Percentiles rank a stretch among this genome's conserved stretches.
phyloP scores from a whole-genome alignment of 2,797 vertebrate species.

The Pangasius krempfi region DNA sequence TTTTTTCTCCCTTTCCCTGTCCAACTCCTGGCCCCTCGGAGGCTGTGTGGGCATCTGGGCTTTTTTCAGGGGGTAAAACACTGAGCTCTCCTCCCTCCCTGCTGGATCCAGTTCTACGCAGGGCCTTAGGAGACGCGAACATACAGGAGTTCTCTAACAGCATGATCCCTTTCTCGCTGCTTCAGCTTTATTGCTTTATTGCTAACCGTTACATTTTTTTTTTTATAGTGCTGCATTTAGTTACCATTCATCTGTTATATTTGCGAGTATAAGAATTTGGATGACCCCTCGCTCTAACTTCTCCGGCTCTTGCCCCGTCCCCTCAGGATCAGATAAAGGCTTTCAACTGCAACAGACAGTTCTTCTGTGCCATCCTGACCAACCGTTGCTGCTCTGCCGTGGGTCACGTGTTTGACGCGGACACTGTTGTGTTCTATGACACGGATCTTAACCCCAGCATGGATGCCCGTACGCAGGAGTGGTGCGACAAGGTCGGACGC shows the following conservation, averaged over 20 bases:
- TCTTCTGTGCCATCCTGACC: slow-evolving; percentile 92
- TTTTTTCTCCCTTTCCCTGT: background rate
- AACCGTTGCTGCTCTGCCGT: slow-evolving; percentile 89
- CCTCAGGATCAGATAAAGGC: slow-evolving; percentile 85
- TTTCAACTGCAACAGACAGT: slow-evolving; percentile 87
- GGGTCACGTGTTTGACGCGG: slow-evolving; percentile 86
- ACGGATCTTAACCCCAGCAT: slow-evolving; percentile 93
- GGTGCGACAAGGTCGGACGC: slow-evolving; percentile 92
- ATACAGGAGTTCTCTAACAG: background rate
- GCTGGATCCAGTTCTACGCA: slow-evolving; percentile 56
- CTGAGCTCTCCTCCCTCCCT: slow-evolving; percentile 59
- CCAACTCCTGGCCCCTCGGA: background rate
- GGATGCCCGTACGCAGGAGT: slow-evolving; percentile 91
- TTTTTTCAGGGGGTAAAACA: slow-evolving; percentile 45
- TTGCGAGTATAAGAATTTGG: background rate
- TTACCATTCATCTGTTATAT: background rate
- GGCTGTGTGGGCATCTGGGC: background rate
- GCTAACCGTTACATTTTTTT: background rate
- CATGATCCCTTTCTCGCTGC: background rate
- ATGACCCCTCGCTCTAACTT: background rate
- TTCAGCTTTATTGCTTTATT: background rate
- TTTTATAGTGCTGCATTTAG: background rate
- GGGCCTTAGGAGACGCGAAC: slow-evolving; percentile 55
- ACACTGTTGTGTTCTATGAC: slow-evolving; percentile 93
- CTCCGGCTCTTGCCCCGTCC: too few relatives aligned